phyloP scores from a whole-genome alignment of 1,140 invertebrate species.

The Grapholita molesta region DNA sequence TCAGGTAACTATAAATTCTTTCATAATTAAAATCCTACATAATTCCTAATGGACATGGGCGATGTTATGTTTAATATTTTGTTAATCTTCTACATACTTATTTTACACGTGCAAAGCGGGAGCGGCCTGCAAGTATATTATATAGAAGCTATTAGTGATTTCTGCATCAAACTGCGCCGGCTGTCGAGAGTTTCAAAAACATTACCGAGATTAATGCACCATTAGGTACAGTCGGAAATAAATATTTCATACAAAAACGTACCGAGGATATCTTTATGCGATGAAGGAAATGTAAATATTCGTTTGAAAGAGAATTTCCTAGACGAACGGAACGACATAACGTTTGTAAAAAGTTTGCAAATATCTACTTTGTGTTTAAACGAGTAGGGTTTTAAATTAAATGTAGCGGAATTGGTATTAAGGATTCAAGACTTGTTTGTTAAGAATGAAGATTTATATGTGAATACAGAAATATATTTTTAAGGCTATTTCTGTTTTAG shows the following conservation, averaged over 20 bases:
- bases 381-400: not conserved
- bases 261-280: not conserved
- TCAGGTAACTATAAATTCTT: no score
- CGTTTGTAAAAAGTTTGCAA: not conserved
- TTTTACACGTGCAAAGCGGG: no score
- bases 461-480: not conserved
- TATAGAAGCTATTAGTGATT: not conserved
- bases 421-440: not conserved
- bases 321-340: not conserved
- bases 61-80: no score
- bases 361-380: not conserved
- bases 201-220: slow-evolving; percentile 46
- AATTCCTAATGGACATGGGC: no score
- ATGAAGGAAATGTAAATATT: not conserved
- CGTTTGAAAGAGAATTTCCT: not conserved
- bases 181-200: slow-evolving; percentile 35
- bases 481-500: not conserved
- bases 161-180: not conserved
- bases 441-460: not conserved
- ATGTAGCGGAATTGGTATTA: not conserved
- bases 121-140: no score
- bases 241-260: slow-evolving; percentile 45
- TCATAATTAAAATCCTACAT: no score
- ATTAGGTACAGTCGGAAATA: slow-evolving; percentile 44
- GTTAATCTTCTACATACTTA: no score